Percentiles rank a stretch among this genome's conserved stretches.
phyloP scores from a whole-genome alignment of 2,888 invertebrate species.

The Ommatoiulus sabulosus region DNA sequence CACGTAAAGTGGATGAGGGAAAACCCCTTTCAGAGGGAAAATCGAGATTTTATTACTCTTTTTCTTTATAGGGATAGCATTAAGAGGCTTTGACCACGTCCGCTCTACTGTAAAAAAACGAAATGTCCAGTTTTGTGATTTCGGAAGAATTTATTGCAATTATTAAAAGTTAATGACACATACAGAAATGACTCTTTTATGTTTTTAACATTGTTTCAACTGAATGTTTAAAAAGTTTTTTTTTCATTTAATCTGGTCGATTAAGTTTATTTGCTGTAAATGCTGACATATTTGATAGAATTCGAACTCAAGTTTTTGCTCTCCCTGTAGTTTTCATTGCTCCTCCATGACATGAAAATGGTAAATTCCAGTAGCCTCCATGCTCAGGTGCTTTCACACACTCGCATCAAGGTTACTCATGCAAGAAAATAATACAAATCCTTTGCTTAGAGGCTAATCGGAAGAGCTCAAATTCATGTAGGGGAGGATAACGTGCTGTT shows the following conservation, averaged over 20 bases:
- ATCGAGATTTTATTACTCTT: constrained; percentile 2
- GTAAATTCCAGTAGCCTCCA: not conserved
- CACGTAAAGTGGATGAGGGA: constrained; percentile 22
- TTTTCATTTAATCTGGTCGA: not conserved
- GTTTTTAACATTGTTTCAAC: not conserved
- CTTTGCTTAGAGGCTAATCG: too few species aligned
- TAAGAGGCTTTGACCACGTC: constrained; percentile 31
- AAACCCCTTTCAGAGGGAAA: constrained; percentile 10
- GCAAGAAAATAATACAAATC: too few species aligned
- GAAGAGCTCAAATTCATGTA: too few species aligned
- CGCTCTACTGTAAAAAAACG: constrained; percentile 1
- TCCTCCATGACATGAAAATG: not conserved
- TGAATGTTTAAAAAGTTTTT: not conserved
- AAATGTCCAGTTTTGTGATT: constrained; percentile 31
- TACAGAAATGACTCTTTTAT: not conserved
- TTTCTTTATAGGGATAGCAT: constrained; percentile 32
- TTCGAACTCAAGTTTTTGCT: too few species aligned
- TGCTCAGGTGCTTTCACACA: not conserved
- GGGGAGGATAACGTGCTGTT: too few species aligned
- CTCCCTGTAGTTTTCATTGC: too few species aligned
- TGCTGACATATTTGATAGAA: not conserved
- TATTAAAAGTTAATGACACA: constrained; percentile 41
- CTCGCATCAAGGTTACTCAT: too few species aligned
- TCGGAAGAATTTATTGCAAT: constrained; percentile 11
- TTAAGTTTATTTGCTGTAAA: not conserved